These are phyloP conservation scores for Hydrophis major DNA, from an alignment of 2,797 vertebrate species.

Conservation along the genomic window DNA sequence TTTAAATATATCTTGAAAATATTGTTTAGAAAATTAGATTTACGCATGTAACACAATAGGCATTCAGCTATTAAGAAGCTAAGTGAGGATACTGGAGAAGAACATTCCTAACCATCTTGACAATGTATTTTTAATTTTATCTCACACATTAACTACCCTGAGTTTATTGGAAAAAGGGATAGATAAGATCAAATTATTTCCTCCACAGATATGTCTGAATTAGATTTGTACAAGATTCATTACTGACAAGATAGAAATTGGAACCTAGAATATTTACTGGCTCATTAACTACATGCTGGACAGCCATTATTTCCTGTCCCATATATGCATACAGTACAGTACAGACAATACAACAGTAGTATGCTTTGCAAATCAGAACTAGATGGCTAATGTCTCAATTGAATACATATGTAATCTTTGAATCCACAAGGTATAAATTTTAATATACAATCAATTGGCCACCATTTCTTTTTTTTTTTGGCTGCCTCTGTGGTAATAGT, in stretches of 20 bases:
- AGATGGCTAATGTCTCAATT: background rate
- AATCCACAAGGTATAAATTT: background rate
- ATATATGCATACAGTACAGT: background rate
- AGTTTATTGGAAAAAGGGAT: background rate
- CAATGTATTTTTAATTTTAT: background rate
- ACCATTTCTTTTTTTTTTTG: background rate
- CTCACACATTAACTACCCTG: background rate
- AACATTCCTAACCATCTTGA: background rate
- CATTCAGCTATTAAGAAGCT: background rate
- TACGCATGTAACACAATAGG: background rate
- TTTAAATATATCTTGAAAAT: background rate
- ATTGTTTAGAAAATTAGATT: background rate
- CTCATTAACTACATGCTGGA: background rate
- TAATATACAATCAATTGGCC: background rate
- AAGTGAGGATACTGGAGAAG: background rate
- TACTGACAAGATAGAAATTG: background rate
- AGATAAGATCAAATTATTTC: background rate
- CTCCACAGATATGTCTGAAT: background rate
- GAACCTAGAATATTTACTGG: background rate
- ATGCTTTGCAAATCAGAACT: background rate
- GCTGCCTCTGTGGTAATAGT: background rate
- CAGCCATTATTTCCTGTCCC: no score
- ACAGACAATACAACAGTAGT: background rate
- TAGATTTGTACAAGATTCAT: background rate
- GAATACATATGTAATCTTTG: background rate